A percentile compares a stretch with the other conserved stretches of the same genome.
Evolutionary conservation across 2,797 vertebrate genomes (phyloP).

Genomic region (Sebastes oblongus): DNA sequence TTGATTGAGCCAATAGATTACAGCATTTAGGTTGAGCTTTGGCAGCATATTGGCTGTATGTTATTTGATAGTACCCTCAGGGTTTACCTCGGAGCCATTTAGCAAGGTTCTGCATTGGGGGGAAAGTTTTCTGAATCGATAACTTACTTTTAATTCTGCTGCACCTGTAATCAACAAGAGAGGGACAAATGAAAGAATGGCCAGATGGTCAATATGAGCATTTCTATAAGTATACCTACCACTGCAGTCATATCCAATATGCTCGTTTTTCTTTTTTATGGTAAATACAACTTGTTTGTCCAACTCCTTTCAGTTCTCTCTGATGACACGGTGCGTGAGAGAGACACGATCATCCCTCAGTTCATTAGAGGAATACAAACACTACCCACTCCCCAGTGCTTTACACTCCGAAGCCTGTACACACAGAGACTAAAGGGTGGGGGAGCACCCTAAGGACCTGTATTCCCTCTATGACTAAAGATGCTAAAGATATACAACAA

Average conservation of each 20-base stretch:
- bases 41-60: constrained; percentile 28
- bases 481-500: constrained; percentile 23
- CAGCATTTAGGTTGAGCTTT: constrained; percentile 45
- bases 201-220: background rate
- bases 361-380: constrained; percentile 74
- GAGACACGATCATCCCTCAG: constrained; percentile 59
- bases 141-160: constrained; percentile 23
- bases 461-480: constrained; percentile 15
- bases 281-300: background rate
- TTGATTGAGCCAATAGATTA: constrained; percentile 63
- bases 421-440: constrained; percentile 21
- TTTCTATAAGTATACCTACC: background rate
- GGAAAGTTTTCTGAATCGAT: constrained; percentile 29
- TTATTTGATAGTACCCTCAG: constrained; percentile 48
- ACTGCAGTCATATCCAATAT: background rate
- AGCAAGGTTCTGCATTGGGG: constrained; percentile 22
- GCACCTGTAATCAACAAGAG: background rate
- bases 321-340: constrained; percentile 32
- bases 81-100: constrained; percentile 47
- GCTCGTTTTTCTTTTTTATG: background rate
- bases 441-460: constrained; percentile 24
- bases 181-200: background rate
- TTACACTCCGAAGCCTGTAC: constrained; percentile 46
- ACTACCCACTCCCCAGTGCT: constrained; percentile 53
- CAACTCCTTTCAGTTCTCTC: constrained; percentile 4